A percentile compares a stretch with the other conserved stretches of the same genome.
Conservation (phyloP, 92 coral and sea anemone species). For the Umimayanthus kanabou region DNA sequence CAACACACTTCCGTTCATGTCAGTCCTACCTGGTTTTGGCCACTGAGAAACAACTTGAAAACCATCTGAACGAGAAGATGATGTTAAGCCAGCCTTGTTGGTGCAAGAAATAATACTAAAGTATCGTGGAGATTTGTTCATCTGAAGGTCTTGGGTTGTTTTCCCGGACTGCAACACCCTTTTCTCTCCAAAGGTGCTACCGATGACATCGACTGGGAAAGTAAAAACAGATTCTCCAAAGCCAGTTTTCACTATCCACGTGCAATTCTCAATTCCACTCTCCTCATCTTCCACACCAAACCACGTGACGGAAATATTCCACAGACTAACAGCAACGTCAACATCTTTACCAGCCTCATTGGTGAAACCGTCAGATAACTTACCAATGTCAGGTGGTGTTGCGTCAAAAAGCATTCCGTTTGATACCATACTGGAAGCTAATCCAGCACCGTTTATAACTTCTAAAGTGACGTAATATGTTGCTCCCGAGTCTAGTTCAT, state of each 20-base stretch:
- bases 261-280: slow-evolving; percentile 71
- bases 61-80: slow-evolving; percentile 78
- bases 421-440: slow-evolving; percentile 61
- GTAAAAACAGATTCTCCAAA: slow-evolving; percentile 43
- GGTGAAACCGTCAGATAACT: slow-evolving; percentile 72
- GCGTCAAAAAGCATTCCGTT: slow-evolving; percentile 84
- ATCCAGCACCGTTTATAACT: slow-evolving; percentile 83
- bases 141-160: slow-evolving; percentile 47
- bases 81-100: slow-evolving; percentile 70
- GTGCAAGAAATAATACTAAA: slow-evolving; percentile 70
- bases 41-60: slow-evolving; percentile 78
- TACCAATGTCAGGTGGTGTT: slow-evolving; percentile 82
- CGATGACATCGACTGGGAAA: slow-evolving; percentile 23
- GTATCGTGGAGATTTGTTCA: slow-evolving; percentile 48
- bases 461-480: slow-evolving; percentile 67
- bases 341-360: slow-evolving; percentile 62
- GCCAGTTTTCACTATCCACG: slow-evolving; percentile 62
- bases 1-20: background rate
- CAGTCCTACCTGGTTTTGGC: slow-evolving; percentile 71
- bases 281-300: slow-evolving; percentile 83
- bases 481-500: slow-evolving; percentile 63
- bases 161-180: slow-evolving; percentile 47
- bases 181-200: slow-evolving; percentile 51
- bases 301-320: slow-evolving; percentile 88
- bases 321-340: slow-evolving; percentile 60